Conservation (phyloP, 2,113 vertebrate species). For the Pyrgilauda ruficollis region DNA sequence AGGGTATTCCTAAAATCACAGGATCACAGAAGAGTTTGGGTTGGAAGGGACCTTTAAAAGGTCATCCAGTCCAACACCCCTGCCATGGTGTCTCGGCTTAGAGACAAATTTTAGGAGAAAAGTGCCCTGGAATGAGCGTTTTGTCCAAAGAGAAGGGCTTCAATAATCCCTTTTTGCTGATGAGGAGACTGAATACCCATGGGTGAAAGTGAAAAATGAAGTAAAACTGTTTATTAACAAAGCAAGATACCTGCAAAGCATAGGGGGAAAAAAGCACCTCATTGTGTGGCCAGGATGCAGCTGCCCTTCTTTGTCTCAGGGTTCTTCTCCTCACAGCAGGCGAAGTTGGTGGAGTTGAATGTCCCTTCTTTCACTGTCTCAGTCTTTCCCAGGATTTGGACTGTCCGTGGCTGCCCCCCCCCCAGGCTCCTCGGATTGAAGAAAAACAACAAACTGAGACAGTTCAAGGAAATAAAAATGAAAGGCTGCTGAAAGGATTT, state of each 20-base stretch:
- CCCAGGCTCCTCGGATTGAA: fast-evolving
- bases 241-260: background rate
- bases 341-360: background rate
- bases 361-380: background rate
- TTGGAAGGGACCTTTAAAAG: background rate
- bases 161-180: background rate
- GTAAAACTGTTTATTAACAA: background rate
- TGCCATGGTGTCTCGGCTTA: background rate
- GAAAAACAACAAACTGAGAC: background rate
- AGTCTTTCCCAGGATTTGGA: background rate
- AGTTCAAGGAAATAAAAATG: background rate
- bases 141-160: background rate
- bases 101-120: background rate
- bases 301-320: background rate
- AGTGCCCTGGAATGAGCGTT: fast-evolving
- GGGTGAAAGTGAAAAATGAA: background rate
- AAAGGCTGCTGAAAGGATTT: background rate
- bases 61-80: background rate
- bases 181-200: background rate
- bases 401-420: fast-evolving
- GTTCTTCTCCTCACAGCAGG: background rate
- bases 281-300: fast-evolving
- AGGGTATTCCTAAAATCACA: background rate
- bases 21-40: background rate
- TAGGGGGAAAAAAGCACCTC: background rate